Percentiles rank a stretch among this genome's conserved stretches.
Evolutionary conservation across 2,797 vertebrate species (phyloP).

Genomic region (Gobionotothen gibberifrons): DNA sequence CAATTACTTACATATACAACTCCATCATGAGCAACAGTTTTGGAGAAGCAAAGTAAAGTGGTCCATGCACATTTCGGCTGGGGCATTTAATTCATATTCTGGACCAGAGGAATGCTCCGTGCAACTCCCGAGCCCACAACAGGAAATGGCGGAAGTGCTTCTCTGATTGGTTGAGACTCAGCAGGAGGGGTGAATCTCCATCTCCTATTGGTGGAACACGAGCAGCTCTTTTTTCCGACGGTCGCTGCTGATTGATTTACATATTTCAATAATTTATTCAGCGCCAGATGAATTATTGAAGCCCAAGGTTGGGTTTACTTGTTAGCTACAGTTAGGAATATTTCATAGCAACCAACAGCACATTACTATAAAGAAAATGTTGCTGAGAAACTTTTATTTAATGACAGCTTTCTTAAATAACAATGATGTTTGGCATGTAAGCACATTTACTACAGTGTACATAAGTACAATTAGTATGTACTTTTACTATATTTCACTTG

Average conservation of each 20-base stretch:
- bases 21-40: slow-evolving; percentile 37
- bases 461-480: not conserved
- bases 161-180: slow-evolving; percentile 72
- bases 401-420: not conserved
- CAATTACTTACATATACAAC: slow-evolving; percentile 55
- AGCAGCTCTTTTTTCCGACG: slow-evolving; percentile 33
- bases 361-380: too few relatives aligned
- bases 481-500: not conserved
- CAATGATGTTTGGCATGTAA: not conserved
- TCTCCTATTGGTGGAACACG: slow-evolving; percentile 74
- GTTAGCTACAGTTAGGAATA: slow-evolving; percentile 46
- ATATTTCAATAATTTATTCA: slow-evolving; percentile 82
- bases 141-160: slow-evolving; percentile 76
- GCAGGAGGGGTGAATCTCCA: slow-evolving; percentile 22
- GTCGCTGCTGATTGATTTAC: slow-evolving; percentile 56
- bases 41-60: not conserved
- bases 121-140: slow-evolving; percentile 68
- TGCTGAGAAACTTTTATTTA: not conserved
- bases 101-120: slow-evolving; percentile 56
- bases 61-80: slow-evolving; percentile 31
- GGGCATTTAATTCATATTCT: slow-evolving; percentile 56
- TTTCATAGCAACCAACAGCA: slow-evolving; percentile 1
- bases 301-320: slow-evolving; percentile 46
- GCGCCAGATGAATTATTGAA: slow-evolving; percentile 80
- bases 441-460: not conserved